phyloP scores from a whole-genome alignment of 2,797 vertebrate genomes.

The Calcarius lapponicus region DNA sequence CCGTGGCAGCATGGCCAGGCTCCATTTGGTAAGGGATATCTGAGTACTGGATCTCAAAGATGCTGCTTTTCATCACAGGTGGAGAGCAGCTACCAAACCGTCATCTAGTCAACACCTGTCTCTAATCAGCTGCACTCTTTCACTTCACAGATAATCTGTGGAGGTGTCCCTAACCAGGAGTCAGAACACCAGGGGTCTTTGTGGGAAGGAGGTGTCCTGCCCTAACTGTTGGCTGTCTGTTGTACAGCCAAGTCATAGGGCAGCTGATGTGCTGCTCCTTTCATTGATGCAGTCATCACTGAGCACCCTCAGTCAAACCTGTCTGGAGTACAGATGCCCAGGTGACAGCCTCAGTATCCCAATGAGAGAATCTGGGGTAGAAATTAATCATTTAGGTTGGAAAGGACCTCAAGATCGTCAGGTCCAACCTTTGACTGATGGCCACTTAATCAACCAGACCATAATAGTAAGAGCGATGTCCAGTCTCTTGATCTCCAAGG shows the following conservation, averaged over 20 bases:
- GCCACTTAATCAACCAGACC: not conserved
- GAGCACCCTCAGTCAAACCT: not conserved
- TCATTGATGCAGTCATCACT: not conserved
- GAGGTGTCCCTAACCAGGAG: not conserved
- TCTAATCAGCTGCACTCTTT: not conserved
- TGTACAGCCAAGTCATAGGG: not conserved
- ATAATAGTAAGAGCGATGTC: not conserved
- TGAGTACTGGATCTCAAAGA: not conserved
- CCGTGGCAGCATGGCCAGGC: not conserved
- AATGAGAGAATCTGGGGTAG: not conserved
- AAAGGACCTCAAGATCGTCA: not conserved
- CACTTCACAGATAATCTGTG: not conserved
- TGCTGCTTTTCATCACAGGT: not conserved
- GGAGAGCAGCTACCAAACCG: not conserved
- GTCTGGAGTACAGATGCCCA: not conserved
- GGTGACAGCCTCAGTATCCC: not conserved
- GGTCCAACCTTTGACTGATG: not conserved
- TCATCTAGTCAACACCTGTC: not conserved
- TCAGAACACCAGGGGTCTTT: not conserved
- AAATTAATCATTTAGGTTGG: not conserved
- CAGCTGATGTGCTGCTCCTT: not conserved
- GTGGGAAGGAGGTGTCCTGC: not conserved
- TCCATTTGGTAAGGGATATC: not conserved
- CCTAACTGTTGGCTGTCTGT: not conserved
- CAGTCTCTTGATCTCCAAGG: not conserved